Percentiles rank a stretch among this genome's conserved stretches.
Evolutionary conservation across 2,797 vertebrate genomes (phyloP).

Genomic region (Vespertilio murinus): DNA sequence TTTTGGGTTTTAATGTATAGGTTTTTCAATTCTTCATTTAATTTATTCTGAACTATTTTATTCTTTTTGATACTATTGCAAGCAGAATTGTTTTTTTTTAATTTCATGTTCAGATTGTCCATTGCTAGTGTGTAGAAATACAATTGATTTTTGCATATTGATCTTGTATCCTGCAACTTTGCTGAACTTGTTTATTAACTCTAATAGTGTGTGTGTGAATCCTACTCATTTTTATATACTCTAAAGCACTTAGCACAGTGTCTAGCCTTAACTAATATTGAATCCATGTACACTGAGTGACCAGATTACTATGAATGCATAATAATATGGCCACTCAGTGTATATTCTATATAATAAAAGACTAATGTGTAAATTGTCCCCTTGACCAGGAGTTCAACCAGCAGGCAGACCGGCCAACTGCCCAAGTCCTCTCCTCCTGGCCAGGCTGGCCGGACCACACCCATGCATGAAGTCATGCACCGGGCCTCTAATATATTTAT

Average conservation of each 20-base stretch:
- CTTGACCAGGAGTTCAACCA: no score
- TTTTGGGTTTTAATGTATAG: background rate
- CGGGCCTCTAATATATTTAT: no score
- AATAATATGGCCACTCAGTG: no score
- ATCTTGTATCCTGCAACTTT: background rate
- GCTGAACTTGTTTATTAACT: background rate
- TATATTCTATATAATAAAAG: no score
- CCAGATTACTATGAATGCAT: no score
- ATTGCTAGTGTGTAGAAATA: background rate
- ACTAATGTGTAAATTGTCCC: no score
- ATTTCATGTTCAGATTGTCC: conserved; percentile 14
- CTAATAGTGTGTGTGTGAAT: background rate
- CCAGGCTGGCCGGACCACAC: no score
- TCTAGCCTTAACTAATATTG: background rate
- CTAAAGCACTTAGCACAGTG: background rate
- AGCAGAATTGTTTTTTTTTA: conserved; percentile 22
- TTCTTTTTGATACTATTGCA: conserved; percentile 23
- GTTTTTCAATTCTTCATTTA: background rate
- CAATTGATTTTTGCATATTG: conserved; percentile 24
- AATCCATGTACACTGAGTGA: background rate
- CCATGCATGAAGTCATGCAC: no score
- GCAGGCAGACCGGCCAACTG: no score
- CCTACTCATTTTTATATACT: background rate
- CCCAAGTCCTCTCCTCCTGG: no score
- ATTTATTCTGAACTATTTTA: conserved; percentile 25